A percentile compares a stretch with the other conserved stretches of the same genome.
Conservation (phyloP, 2,797 vertebrate species). For the Lates japonicus region DNA sequence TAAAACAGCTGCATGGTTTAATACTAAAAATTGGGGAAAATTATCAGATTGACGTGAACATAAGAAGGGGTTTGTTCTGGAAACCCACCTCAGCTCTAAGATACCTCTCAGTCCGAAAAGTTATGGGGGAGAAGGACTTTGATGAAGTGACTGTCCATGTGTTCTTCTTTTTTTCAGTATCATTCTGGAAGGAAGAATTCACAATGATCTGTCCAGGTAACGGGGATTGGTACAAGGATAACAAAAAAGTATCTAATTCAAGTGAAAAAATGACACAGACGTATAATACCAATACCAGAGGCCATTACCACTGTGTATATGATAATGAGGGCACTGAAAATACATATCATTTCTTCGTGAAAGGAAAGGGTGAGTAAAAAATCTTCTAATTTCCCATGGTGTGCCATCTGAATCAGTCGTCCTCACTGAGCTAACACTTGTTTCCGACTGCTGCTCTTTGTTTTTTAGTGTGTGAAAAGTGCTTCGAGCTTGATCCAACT, state of each 20-base stretch:
- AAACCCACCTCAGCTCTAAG: not conserved
- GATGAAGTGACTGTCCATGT: conserved; percentile 2
- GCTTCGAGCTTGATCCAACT: conserved; percentile 46
- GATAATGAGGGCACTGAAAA: accelerated
- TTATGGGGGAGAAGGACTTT: not conserved
- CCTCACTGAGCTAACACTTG: not conserved
- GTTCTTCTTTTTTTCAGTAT: not conserved
- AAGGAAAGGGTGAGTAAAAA: conserved; percentile 73
- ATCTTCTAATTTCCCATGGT: not conserved
- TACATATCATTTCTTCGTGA: conserved; percentile 74
- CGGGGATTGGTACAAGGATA: accelerated
- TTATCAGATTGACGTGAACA: not conserved
- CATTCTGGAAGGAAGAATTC: accelerated
- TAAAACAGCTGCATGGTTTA: accelerated
- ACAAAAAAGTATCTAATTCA: too few relatives aligned
- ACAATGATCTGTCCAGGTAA: conserved; percentile 13
- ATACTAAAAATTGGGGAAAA: accelerated
- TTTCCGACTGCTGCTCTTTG: not conserved
- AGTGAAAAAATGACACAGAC: too few relatives aligned
- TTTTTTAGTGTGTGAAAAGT: conserved; percentile 74
- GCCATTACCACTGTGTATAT: conserved; percentile 8
- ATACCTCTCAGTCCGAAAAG: not conserved
- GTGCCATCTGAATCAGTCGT: accelerated
- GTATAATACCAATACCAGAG: not conserved
- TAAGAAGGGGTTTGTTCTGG: accelerated